Evolutionary conservation across 2,888 invertebrate species (phyloP).

Genomic region (Eustalomyia histrio): DNA sequence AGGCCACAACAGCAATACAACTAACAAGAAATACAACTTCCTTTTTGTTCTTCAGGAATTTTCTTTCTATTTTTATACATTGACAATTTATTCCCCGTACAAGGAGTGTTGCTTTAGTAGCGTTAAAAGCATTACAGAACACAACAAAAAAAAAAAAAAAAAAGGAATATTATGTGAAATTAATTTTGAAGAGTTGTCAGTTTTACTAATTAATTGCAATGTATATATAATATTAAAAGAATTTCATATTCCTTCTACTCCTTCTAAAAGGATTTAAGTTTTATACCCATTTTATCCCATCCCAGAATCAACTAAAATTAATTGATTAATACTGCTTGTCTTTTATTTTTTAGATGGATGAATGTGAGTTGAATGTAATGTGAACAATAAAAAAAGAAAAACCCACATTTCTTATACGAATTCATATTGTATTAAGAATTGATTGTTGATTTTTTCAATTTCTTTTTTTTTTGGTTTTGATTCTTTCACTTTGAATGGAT

Average conservation of each 20-base stretch:
- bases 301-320: constrained; percentile 48
- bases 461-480: constrained; percentile 21
- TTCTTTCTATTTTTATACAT: constrained; percentile 24
- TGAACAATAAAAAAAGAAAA: background rate
- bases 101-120: constrained; percentile 3
- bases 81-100: constrained; percentile 48
- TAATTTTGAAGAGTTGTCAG: constrained; percentile 64
- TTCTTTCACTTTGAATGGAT: constrained; percentile 26
- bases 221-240: constrained; percentile 37
- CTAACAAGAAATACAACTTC: constrained; percentile 18
- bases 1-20: constrained; percentile 44
- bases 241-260: background rate
- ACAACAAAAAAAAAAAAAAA: no score
- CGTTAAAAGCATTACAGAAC: no score
- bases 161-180: constrained; percentile 58
- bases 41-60: constrained; percentile 29
- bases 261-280: background rate
- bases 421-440: constrained; percentile 35
- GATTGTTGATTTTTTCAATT: constrained; percentile 41
- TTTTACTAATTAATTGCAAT: constrained; percentile 63
- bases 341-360: constrained; percentile 11
- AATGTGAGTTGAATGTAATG: constrained; percentile 29
- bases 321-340: constrained; percentile 58
- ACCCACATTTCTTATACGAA: constrained; percentile 46
- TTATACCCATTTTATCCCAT: constrained; percentile 7